A percentile compares a stretch with the other conserved stretches of the same genome.
Evolutionary conservation across 2,797 vertebrate genomes (phyloP).

Genomic region (Otus scops): DNA sequence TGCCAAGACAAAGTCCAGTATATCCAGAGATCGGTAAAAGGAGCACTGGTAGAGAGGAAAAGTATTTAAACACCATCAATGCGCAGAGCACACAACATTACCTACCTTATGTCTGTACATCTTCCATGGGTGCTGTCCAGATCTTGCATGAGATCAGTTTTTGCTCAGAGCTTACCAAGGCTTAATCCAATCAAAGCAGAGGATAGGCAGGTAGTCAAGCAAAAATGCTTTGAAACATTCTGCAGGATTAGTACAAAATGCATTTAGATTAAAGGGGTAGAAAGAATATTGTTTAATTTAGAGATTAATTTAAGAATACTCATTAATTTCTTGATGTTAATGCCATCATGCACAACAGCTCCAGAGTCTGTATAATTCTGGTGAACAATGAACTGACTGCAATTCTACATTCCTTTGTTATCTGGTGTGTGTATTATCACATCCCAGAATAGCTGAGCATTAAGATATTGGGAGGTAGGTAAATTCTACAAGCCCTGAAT

Average conservation of each 20-base stretch:
- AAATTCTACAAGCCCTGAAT: background rate
- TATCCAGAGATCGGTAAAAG: background rate
- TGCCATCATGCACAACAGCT: background rate
- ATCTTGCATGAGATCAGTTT: background rate
- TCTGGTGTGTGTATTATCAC: background rate
- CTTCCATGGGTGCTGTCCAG: background rate
- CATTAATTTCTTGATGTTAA: background rate
- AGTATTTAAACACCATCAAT: background rate
- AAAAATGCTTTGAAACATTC: background rate
- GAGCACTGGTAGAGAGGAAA: background rate
- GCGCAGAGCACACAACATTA: background rate
- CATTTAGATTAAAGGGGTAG: background rate
- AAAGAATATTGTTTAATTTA: background rate
- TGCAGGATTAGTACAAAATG: background rate
- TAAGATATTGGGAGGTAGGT: background rate
- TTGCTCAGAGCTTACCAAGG: background rate
- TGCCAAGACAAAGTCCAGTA: background rate
- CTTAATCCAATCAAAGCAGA: background rate
- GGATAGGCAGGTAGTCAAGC: background rate
- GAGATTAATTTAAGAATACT: background rate
- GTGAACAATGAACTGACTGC: background rate
- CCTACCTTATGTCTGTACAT: background rate
- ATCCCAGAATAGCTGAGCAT: background rate
- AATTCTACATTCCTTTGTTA: background rate
- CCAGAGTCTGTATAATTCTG: background rate